These are phyloP conservation scores for Malurus cyaneus DNA, from an alignment of 2,113 vertebrate genomes.

Conservation along the genomic window DNA sequence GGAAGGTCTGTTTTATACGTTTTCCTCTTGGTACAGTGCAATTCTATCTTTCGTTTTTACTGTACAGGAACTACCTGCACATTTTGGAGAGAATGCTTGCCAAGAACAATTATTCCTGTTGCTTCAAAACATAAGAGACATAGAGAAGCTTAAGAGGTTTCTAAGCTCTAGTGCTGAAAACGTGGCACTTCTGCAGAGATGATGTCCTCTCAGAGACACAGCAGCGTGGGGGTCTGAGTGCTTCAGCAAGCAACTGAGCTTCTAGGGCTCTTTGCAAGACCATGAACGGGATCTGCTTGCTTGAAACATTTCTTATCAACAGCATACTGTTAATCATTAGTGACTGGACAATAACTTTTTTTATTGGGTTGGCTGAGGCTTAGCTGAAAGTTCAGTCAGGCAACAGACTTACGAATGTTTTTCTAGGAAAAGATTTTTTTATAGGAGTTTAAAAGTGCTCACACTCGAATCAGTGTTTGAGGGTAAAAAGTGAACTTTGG, in stretches of 20 bases:
- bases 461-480: not conserved
- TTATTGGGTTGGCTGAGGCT: not conserved
- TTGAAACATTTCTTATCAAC: not conserved
- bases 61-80: constrained; percentile 34
- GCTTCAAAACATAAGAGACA: not conserved
- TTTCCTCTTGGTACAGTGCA: not conserved
- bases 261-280: not conserved
- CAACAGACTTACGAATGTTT: not conserved
- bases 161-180: constrained; percentile 14
- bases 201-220: not conserved
- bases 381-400: not conserved
- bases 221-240: fast-evolving
- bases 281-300: not conserved
- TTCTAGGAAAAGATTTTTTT: not conserved
- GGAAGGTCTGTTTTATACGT: constrained; percentile 16
- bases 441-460: not conserved
- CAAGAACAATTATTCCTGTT: not conserved
- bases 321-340: not conserved
- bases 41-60: not conserved
- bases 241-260: not conserved
- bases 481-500: not conserved
- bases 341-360: not conserved
- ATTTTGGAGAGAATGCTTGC: constrained; percentile 9
- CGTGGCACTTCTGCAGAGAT: not conserved
- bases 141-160: not conserved